A percentile compares a stretch with the other conserved stretches of the same genome.
phyloP scores from a whole-genome alignment of 2,113 vertebrate genomes.

The Forbesichthys agassizii region DNA sequence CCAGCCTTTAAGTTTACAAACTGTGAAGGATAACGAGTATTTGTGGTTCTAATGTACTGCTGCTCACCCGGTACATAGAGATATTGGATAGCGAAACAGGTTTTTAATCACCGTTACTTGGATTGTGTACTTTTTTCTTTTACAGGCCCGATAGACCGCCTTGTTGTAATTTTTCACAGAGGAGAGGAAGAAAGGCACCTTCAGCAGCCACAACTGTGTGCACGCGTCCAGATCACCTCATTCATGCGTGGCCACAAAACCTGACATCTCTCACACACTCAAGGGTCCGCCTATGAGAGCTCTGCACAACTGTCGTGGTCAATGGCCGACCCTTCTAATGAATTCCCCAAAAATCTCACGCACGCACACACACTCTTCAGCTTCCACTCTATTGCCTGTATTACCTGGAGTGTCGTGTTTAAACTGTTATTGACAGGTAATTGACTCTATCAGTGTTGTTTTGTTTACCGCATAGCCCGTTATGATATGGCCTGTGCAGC shows the following conservation, averaged over 20 bases:
- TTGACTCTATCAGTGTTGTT: constrained; percentile 12
- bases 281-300: constrained; percentile 37
- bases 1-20: no score
- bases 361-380: constrained; percentile 30
- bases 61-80: no score
- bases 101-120: no score
- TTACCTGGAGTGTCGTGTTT: constrained; percentile 15
- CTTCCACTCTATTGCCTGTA: constrained; percentile 15
- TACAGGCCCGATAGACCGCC: no score
- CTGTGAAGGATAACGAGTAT: no score
- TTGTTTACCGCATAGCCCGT: neutral
- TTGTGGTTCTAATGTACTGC: neutral
- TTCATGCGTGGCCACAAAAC: constrained; percentile 42
- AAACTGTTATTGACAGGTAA: constrained; percentile 23
- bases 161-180: no score
- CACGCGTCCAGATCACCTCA: constrained; percentile 46
- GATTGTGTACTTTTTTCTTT: no score
- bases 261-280: constrained; percentile 25
- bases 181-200: constrained; percentile 51
- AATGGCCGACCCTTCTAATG: constrained; percentile 36
- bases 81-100: no score
- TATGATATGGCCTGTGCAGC: neutral
- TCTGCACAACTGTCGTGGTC: constrained; percentile 55
- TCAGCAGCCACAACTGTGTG: constrained; percentile 27
- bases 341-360: constrained; percentile 40